Evolutionary conservation across 2,797 vertebrate species (phyloP).

Genomic region (Ctenosaura bakeri): DNA sequence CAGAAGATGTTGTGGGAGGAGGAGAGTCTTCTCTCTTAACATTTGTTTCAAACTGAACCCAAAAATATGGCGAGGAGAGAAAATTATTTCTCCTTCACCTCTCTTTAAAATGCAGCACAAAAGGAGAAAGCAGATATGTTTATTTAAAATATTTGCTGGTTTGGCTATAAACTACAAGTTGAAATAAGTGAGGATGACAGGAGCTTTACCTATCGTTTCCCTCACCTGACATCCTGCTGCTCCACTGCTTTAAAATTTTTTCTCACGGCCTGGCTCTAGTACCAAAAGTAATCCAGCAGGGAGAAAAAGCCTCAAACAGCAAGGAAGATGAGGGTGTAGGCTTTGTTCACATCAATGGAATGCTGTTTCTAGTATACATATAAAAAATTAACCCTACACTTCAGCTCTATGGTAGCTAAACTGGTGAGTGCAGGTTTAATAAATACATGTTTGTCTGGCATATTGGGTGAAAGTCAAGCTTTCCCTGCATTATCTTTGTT

Average conservation of each 20-base stretch:
- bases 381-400: background rate
- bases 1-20: no score
- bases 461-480: background rate
- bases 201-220: background rate
- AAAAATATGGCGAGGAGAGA: no score
- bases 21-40: no score
- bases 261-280: background rate
- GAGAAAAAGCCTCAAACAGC: background rate
- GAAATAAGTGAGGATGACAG: background rate
- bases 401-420: background rate
- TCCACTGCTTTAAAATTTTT: background rate
- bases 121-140: no score
- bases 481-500: background rate
- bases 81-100: no score
- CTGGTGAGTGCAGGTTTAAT: background rate
- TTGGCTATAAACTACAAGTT: no score
- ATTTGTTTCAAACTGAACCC: no score
- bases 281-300: background rate
- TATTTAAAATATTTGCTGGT: no score
- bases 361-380: background rate
- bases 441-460: background rate
- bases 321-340: background rate
- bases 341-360: background rate
- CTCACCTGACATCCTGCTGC: background rate
- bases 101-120: no score